Conservation (phyloP, 2,888 invertebrate genomes). For the Aspidiotus destructor region DNA sequence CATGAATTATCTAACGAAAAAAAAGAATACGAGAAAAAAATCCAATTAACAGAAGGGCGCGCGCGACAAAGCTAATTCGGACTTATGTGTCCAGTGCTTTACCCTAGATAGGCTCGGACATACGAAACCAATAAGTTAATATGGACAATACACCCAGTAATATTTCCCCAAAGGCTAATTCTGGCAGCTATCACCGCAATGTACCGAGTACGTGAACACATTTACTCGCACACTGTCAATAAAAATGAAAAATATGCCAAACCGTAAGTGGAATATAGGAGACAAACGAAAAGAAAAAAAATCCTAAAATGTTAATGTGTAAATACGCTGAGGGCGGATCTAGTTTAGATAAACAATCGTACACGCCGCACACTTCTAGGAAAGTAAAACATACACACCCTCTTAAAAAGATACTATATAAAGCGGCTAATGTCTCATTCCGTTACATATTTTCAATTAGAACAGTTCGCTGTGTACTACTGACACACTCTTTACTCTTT, state of each 20-base stretch:
- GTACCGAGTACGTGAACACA: not conserved
- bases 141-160: constrained; percentile 24
- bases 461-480: constrained; percentile 7
- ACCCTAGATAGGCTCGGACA: not conserved
- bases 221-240: too few relatives aligned
- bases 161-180: constrained; percentile 9
- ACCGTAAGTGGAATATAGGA: not conserved
- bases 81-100: not conserved
- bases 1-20: constrained; percentile 26
- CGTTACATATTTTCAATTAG: constrained; percentile 27
- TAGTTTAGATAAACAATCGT: constrained; percentile 29
- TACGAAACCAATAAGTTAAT: constrained; percentile 19
- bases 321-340: constrained; percentile 30
- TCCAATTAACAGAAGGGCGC: constrained; percentile 24
- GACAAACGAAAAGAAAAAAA: constrained; percentile 14
- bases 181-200: constrained; percentile 1
- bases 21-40: not conserved
- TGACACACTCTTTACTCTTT: constrained; percentile 3
- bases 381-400: constrained; percentile 19
- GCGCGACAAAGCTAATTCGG: constrained; percentile 14
- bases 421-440: constrained; percentile 7
- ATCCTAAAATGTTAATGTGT: constrained; percentile 27
- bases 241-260: too few relatives aligned
- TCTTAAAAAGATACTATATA: constrained; percentile 16
- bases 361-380: not conserved